Percentiles rank a stretch among this genome's conserved stretches.
phyloP scores from a whole-genome alignment of 2,113 vertebrate species.

The Otis tarda region DNA sequence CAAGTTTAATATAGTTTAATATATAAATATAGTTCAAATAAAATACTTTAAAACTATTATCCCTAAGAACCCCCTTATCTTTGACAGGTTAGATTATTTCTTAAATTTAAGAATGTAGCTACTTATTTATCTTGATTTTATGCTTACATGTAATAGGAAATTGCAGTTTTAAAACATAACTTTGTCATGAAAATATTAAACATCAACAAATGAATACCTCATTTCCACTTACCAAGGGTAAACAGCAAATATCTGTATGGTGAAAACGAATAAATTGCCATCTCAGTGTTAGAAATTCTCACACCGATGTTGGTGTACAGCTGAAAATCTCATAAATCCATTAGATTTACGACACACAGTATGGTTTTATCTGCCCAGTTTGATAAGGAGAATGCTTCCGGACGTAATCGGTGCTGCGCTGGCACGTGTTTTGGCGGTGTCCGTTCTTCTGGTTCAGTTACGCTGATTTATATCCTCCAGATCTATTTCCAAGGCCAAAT shows the following conservation, averaged over 20 bases:
- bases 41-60: not conserved
- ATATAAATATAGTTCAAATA: too few relatives aligned
- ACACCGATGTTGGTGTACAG: not conserved
- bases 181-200: not conserved
- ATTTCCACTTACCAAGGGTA: not conserved
- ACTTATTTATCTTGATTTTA: not conserved
- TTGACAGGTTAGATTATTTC: not conserved
- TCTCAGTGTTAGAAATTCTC: not conserved
- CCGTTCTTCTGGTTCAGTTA: not conserved
- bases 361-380: not conserved
- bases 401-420: not conserved
- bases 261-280: not conserved
- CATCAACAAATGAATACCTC: not conserved
- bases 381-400: not conserved
- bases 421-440: not conserved
- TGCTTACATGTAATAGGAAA: not conserved
- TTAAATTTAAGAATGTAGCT: not conserved
- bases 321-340: not conserved
- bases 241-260: not conserved
- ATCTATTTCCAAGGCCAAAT: not conserved
- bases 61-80: not conserved
- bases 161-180: not conserved
- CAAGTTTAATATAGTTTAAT: not conserved
- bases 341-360: not conserved
- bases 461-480: not conserved